Evolutionary conservation across 1,140 invertebrate species (phyloP), one percentile per base, ranked within the genome.

Genomic region (Condylostylus longicornis): DNA sequence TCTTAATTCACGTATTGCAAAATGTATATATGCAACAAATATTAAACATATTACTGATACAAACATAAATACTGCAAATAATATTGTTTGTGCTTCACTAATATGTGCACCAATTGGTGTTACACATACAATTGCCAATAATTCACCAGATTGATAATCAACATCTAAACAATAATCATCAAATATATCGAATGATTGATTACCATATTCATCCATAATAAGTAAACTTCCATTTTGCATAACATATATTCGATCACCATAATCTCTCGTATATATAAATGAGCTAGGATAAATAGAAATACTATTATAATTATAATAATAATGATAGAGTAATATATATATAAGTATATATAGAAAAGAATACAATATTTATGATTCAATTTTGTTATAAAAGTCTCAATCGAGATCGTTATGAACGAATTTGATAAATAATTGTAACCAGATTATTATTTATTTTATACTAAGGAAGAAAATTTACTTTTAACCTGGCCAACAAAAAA

Each of bases 21-120:
- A 39, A 36, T 58, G 55, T 31, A 58, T 27, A 35, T 54, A 58
- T 13, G 40, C 47, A 10, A 58, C 55, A 29, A 53, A 18, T 5
- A 56, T 43, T 5, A 58, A 37, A 7, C 55, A 58, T 1, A 55
- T 55, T 22, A 58, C 54, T 14, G 55, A 58, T 1, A 58, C 36
- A 0, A 58, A 43, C 55, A 58, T 58, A 4, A 58, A 30, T n/a
- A 56, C 38, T 0, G 53, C 51, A 12, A 54, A 46, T 10, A 47
- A 49, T 9, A 58, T 30, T 1, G 53, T 40, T 42, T 52, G 31
- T 2, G 44, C 45, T 14, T 44, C 45, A 5, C 43, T 48, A 10
- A 53, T 42, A 37, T 53, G 48, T 18, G 58, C 55, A 20, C 53
- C 53, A 4, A 54, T 49, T 17, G 55, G 43, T 2, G 53, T 49